Evolutionary conservation across 2,797 vertebrate genomes (phyloP).

Genomic region (Halcyon badia): DNA sequence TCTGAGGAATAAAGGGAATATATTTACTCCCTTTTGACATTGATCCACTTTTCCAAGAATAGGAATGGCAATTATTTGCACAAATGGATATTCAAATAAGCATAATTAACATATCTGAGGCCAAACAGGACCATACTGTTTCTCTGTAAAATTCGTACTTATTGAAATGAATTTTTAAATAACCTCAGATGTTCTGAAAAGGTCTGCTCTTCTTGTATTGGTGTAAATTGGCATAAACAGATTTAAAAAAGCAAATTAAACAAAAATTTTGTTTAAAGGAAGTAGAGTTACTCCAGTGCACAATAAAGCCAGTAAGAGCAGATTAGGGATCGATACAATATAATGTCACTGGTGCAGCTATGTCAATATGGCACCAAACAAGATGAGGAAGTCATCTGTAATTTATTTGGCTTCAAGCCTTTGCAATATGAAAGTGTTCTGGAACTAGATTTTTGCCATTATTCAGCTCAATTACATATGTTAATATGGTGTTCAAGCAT

Average conservation of each 20-base stretch:
- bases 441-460: neutral
- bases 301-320: neutral
- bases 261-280: neutral
- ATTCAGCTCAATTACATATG: constrained; percentile 10
- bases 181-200: neutral
- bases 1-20: neutral
- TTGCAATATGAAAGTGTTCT: neutral
- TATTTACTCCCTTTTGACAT: neutral
- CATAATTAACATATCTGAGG: neutral
- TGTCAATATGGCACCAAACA: neutral
- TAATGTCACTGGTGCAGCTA: neutral
- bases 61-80: neutral
- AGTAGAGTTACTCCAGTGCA: neutral
- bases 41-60: neutral
- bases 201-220: neutral
- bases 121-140: neutral
- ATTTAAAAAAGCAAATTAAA: neutral
- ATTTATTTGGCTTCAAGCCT: neutral
- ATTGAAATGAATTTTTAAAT: neutral
- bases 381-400: neutral
- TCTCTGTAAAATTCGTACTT: neutral
- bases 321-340: neutral
- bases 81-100: neutral
- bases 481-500: neutral
- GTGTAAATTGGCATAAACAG: neutral